Percentiles rank a stretch among this genome's conserved stretches.
Conservation (phyloP, 2,113 vertebrate genomes). For the Tympanuchus pallidicinctus region DNA sequence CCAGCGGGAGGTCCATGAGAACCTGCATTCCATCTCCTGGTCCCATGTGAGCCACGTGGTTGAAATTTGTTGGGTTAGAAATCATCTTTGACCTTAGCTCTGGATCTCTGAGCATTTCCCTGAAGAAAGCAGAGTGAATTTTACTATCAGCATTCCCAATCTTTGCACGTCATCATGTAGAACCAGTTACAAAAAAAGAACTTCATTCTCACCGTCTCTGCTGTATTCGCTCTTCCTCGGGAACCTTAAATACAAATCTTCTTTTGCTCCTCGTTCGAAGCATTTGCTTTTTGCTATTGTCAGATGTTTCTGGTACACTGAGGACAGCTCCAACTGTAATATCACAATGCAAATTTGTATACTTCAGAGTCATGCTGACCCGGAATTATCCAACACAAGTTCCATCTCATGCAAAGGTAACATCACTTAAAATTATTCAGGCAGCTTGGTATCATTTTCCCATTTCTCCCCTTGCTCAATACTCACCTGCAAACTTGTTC, state of each 20-base stretch:
- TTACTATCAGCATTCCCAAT: background rate
- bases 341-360: background rate
- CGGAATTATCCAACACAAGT: background rate
- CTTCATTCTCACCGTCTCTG: constrained; percentile 85
- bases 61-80: constrained; percentile 98
- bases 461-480: background rate
- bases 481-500: constrained; percentile 87
- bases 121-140: constrained; percentile 46
- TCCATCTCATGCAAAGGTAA: background rate
- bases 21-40: constrained; percentile 98
- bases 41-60: constrained; percentile 99
- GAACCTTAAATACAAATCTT: constrained; percentile 96
- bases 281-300: constrained; percentile 95
- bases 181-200: background rate
- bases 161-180: background rate
- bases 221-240: constrained; percentile 92
- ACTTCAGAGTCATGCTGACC: background rate
- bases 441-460: background rate
- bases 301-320: constrained; percentile 91
- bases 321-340: constrained; percentile 81
- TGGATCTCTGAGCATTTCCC: constrained; percentile 96
- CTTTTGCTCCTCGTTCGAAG: constrained; percentile 95
- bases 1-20: constrained; percentile 98
- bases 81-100: constrained; percentile 95
- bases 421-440: background rate